These are phyloP conservation scores for Synergus itoensis DNA, from an alignment of 2,888 invertebrate genomes.

Conservation along the genomic window DNA sequence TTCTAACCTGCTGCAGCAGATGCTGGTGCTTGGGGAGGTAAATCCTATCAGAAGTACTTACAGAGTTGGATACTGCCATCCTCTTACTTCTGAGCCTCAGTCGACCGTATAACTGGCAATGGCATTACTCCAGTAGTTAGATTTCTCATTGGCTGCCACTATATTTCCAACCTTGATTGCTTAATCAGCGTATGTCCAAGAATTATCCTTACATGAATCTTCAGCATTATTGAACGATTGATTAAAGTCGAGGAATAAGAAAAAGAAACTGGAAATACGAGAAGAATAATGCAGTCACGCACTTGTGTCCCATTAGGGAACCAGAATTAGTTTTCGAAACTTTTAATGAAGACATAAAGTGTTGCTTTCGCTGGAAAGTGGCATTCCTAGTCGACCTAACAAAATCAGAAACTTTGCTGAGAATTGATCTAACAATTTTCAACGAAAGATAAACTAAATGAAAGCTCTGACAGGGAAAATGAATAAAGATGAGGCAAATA, in stretches of 20 bases:
- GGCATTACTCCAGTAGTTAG: constrained; percentile 50
- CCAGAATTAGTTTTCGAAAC: constrained; percentile 43
- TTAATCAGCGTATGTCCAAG: constrained; percentile 52
- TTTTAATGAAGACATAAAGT: constrained; percentile 40
- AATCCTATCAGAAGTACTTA: constrained; percentile 74
- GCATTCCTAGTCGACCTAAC: constrained; percentile 32
- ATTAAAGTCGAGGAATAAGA: neutral
- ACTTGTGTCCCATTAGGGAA: constrained; percentile 11
- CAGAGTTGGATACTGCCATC: constrained; percentile 67
- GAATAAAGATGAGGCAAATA: neutral
- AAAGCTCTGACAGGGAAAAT: constrained; percentile 5
- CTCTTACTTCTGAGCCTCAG: constrained; percentile 61
- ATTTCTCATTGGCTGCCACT: constrained; percentile 48
- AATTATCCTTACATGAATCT: constrained; percentile 46
- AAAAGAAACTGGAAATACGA: neutral
- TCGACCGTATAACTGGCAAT: constrained; percentile 64
- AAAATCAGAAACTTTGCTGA: constrained; percentile 30
- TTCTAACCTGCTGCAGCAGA: constrained; percentile 51
- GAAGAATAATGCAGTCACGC: neutral
- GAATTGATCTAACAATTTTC: constrained; percentile 29
- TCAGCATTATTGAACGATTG: neutral
- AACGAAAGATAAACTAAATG: neutral
- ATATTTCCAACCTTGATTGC: constrained; percentile 53
- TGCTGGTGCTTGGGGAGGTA: constrained; percentile 58
- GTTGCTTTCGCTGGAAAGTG: constrained; percentile 28